phyloP scores from a whole-genome alignment of 2,113 vertebrate genomes.

The Osmerus eperlanus region DNA sequence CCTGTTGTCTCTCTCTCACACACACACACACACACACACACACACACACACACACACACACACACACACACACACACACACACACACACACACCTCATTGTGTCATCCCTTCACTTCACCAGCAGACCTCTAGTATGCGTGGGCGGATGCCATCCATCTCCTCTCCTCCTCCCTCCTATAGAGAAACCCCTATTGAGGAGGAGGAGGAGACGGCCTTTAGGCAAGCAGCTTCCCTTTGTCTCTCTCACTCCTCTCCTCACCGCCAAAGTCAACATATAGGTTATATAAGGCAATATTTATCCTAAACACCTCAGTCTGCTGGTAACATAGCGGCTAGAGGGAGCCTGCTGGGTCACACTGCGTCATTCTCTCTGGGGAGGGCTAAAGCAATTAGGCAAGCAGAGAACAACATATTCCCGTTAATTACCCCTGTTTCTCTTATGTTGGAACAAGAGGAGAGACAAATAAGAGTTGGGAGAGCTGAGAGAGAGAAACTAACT shows the following conservation, averaged over 20 bases:
- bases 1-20: not conserved
- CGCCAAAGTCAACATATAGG: not conserved
- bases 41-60: not conserved
- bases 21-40: not conserved
- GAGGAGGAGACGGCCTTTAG: not conserved
- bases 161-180: not conserved
- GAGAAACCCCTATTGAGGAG: not conserved
- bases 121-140: slow-evolving; percentile 10
- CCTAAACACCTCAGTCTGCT: not conserved
- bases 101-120: slow-evolving; percentile 11
- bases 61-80: not conserved
- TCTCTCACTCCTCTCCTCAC: not conserved
- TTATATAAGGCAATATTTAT: slow-evolving; percentile 17
- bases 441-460: slow-evolving; percentile 13
- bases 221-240: not conserved
- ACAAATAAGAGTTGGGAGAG: not conserved
- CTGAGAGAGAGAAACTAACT: not conserved
- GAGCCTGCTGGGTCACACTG: not conserved
- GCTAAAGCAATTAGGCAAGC: slow-evolving; percentile 24
- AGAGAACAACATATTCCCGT: slow-evolving; percentile 18
- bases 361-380: slow-evolving; percentile 6
- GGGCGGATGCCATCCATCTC: slow-evolving; percentile 21
- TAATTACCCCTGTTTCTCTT: slow-evolving; percentile 28
- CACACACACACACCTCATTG: slow-evolving; percentile 27
- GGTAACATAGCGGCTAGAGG: no score